Percentiles rank a stretch among this genome's conserved stretches.
phyloP scores from a whole-genome alignment of 2,797 vertebrate species.

The Paguma larvata region DNA sequence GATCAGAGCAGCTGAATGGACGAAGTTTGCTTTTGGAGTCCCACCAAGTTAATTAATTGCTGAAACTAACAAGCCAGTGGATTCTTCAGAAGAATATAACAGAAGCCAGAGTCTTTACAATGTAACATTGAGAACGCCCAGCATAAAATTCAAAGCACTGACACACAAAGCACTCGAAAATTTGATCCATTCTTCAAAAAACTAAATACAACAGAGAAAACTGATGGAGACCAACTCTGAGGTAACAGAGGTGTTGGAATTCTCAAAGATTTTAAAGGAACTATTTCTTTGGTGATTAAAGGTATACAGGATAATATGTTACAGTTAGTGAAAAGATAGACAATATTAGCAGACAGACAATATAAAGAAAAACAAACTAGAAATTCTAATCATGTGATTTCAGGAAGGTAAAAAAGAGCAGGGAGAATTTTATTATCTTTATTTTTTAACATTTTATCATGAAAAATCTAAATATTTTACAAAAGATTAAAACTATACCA shows the following conservation, averaged over 20 bases:
- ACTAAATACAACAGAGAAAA: background rate
- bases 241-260: background rate
- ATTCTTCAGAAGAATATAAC: background rate
- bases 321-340: background rate
- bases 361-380: background rate
- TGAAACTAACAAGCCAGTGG: background rate
- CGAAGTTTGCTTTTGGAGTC: background rate
- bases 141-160: background rate
- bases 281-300: background rate
- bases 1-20: background rate
- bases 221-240: background rate
- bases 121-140: background rate
- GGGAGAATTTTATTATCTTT: background rate
- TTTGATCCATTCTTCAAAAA: background rate
- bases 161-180: background rate
- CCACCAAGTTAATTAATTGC: background rate
- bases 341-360: background rate
- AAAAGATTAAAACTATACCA: background rate
- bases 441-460: background rate
- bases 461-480: background rate
- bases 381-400: slow-evolving; percentile 7
- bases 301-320: background rate
- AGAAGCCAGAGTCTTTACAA: background rate
- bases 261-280: background rate
- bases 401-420: background rate